phyloP scores from a whole-genome alignment of 2,113 vertebrate genomes.

The Scophthalmus maximus region DNA sequence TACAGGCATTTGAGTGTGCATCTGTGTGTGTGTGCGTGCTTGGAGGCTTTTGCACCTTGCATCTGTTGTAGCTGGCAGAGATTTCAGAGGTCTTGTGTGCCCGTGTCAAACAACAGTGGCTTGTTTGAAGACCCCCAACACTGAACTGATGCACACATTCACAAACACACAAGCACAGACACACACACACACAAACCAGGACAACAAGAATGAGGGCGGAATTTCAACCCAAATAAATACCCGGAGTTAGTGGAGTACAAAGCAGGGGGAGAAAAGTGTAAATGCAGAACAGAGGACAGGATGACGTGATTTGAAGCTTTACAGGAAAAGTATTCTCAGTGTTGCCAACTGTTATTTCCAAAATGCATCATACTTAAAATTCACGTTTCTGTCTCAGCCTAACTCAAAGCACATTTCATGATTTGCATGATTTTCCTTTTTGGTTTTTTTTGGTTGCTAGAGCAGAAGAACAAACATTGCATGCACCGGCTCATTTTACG shows the following conservation, averaged over 20 bases:
- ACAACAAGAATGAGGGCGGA: too few species aligned
- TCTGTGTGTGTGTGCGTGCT: slow-evolving; percentile 23
- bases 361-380: not conserved
- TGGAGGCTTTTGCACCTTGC: slow-evolving; percentile 67
- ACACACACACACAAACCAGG: slow-evolving; percentile 8
- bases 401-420: not conserved
- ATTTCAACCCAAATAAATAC: not conserved
- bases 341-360: slow-evolving; percentile 31
- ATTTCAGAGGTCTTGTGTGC: slow-evolving; percentile 58
- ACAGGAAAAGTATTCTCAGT: slow-evolving; percentile 1
- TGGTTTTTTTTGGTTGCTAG: too few species aligned
- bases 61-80: slow-evolving; percentile 75
- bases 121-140: slow-evolving; percentile 69
- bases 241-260: slow-evolving; percentile 2
- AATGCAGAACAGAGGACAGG: too few species aligned
- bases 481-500: too few species aligned
- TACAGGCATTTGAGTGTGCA: slow-evolving; percentile 9
- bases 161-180: slow-evolving; percentile 24
- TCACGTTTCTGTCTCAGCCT: not conserved
- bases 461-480: too few species aligned
- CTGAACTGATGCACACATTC: slow-evolving; percentile 48
- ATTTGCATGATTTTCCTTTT: not conserved
- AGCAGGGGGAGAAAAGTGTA: not conserved
- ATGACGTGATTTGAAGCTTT: slow-evolving; percentile 19
- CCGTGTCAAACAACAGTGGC: slow-evolving; percentile 68